Percentiles rank a stretch among this genome's conserved stretches.
These are phyloP conservation scores for Cololabis saira DNA, from an alignment of 2,113 vertebrate genomes.

Conservation along the genomic window DNA sequence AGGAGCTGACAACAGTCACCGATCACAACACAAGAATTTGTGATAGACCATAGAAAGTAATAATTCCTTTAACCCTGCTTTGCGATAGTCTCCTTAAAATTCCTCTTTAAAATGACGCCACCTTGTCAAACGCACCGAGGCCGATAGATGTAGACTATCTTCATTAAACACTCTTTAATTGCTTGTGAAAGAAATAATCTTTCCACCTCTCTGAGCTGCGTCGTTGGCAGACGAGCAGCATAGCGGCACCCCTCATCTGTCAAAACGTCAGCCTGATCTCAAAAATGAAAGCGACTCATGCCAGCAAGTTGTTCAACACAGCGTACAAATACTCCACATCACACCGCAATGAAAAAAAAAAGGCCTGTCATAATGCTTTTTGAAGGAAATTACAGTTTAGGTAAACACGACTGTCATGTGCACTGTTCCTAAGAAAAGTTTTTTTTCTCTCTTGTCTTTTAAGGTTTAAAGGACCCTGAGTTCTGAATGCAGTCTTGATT, in stretches of 20 bases:
- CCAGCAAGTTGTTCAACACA: conserved; percentile 65
- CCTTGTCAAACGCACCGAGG: conserved; percentile 59
- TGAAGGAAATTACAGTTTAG: conserved; percentile 63
- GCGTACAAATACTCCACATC: conserved; percentile 74
- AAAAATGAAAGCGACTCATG: conserved; percentile 67
- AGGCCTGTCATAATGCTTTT: conserved; percentile 63
- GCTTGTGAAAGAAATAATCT: conserved; percentile 74
- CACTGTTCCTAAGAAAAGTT: conserved; percentile 36
- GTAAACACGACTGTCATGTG: conserved; percentile 70
- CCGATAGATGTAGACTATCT: conserved; percentile 49
- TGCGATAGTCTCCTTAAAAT: conserved; percentile 21
- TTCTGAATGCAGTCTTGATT: conserved; percentile 45
- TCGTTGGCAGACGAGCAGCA: conserved; percentile 58
- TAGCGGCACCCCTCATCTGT: conserved; percentile 64
- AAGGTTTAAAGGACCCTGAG: conserved; percentile 58
- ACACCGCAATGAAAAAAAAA: conserved; percentile 45
- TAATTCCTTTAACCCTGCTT: not conserved
- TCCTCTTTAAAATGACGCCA: conserved; percentile 47
- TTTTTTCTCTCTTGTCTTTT: conserved; percentile 27
- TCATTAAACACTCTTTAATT: conserved; percentile 78
- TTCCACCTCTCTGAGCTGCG: conserved; percentile 54
- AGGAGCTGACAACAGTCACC: conserved; percentile 4
- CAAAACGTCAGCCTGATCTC: conserved; percentile 72
- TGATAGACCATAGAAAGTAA: not conserved
- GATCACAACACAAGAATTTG: conserved; percentile 15